Evolutionary conservation across 1,140 invertebrate species (phyloP).

Genomic region (Steinernema feltiae): DNA sequence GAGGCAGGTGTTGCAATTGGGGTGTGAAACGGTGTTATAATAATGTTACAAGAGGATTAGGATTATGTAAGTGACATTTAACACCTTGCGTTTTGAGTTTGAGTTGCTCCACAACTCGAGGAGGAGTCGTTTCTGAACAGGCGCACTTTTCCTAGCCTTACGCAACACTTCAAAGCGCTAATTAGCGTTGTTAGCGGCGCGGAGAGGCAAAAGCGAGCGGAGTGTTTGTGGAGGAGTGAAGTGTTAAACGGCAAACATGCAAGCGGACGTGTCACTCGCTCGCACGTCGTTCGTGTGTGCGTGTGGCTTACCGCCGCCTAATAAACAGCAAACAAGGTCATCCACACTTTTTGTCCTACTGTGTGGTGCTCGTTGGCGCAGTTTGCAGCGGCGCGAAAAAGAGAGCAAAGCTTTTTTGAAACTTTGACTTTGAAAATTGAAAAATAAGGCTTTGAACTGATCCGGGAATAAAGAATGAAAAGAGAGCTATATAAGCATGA

Average conservation of each 20-base stretch:
- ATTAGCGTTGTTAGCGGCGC: background rate
- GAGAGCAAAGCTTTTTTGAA: too few relatives aligned
- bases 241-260: background rate
- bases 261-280: background rate
- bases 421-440: too few relatives aligned
- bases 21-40: background rate
- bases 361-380: too few relatives aligned
- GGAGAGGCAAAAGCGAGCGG: too few relatives aligned
- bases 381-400: too few relatives aligned
- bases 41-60: slow-evolving; percentile 12
- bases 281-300: too few relatives aligned
- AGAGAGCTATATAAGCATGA: too few relatives aligned
- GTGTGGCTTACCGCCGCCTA: background rate
- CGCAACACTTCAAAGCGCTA: background rate
- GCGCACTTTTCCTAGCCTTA: background rate
- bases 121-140: background rate
- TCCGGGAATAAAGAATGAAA: too few relatives aligned
- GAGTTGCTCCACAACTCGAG: background rate
- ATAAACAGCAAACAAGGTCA: slow-evolving; percentile 15
- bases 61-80: slow-evolving; percentile 10
- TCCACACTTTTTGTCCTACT: background rate
- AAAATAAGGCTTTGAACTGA: too few relatives aligned
- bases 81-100: background rate
- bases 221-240: background rate
- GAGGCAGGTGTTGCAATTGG: background rate